Percentiles rank a stretch among this genome's conserved stretches.
phyloP scores from a whole-genome alignment of 2,797 vertebrate genomes.

The Corythornis leucogaster region DNA sequence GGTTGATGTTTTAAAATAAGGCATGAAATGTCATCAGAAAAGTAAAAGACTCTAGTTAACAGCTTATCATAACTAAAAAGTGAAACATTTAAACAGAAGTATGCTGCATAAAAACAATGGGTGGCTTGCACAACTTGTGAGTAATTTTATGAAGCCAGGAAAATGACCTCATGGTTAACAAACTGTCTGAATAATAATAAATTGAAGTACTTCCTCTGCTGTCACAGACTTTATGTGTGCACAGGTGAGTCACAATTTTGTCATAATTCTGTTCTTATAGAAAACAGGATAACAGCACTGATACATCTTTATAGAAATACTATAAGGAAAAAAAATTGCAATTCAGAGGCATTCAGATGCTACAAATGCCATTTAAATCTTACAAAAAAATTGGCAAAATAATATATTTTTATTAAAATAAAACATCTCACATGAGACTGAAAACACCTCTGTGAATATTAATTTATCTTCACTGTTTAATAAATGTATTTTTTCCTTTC shows the following conservation, averaged over 20 bases:
- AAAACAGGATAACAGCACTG: background rate
- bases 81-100: background rate
- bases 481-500: background rate
- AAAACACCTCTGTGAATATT: background rate
- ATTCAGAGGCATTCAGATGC: background rate
- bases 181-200: conserved; percentile 30
- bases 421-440: background rate
- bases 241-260: background rate
- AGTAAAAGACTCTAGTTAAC: background rate
- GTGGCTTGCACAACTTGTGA: conserved; percentile 10
- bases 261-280: background rate
- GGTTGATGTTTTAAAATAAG: background rate
- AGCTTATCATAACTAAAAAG: background rate
- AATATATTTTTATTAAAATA: background rate
- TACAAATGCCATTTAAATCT: background rate
- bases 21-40: background rate
- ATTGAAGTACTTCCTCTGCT: background rate
- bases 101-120: background rate
- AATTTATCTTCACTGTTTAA: background rate
- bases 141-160: conserved; percentile 22
- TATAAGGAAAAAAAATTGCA: background rate
- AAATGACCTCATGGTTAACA: conserved; percentile 35
- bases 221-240: background rate
- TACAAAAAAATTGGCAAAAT: background rate
- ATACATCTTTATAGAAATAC: background rate